Evolutionary conservation across 2,113 vertebrate genomes (phyloP).

Genomic region (Motacilla tschutschensis): DNA sequence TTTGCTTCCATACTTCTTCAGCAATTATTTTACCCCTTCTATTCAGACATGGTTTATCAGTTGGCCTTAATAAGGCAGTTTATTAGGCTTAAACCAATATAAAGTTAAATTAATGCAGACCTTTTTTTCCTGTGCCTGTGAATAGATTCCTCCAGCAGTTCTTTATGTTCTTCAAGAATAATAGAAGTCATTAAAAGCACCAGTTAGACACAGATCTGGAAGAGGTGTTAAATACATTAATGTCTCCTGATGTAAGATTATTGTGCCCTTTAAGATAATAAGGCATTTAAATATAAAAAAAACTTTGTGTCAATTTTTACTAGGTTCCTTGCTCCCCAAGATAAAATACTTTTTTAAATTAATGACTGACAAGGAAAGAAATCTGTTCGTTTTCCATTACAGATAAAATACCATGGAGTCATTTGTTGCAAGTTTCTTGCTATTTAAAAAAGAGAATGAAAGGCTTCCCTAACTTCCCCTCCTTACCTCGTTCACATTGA

Average conservation of each 20-base stretch:
- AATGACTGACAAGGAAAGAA: neutral
- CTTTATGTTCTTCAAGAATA: neutral
- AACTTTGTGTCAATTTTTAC: neutral
- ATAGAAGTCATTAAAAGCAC: conserved; percentile 19
- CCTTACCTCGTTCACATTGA: neutral
- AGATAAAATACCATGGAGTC: neutral
- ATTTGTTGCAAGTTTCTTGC: neutral
- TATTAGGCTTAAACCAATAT: neutral
- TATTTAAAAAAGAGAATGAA: neutral
- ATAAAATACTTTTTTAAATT: neutral
- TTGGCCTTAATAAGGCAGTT: neutral
- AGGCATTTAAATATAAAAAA: neutral
- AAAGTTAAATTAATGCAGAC: neutral
- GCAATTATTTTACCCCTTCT: neutral
- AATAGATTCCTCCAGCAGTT: neutral
- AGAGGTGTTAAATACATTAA: neutral
- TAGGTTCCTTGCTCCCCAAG: neutral
- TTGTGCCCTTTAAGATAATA: neutral
- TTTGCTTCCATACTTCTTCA: neutral
- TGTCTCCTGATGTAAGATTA: neutral
- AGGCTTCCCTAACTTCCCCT: neutral
- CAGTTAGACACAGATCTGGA: neutral
- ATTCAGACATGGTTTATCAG: neutral
- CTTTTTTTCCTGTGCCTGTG: neutral
- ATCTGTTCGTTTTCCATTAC: neutral